A percentile compares a stretch with the other conserved stretches of the same genome.
phyloP scores from a whole-genome alignment of 2,113 vertebrate genomes.

The Phycodurus eques region DNA sequence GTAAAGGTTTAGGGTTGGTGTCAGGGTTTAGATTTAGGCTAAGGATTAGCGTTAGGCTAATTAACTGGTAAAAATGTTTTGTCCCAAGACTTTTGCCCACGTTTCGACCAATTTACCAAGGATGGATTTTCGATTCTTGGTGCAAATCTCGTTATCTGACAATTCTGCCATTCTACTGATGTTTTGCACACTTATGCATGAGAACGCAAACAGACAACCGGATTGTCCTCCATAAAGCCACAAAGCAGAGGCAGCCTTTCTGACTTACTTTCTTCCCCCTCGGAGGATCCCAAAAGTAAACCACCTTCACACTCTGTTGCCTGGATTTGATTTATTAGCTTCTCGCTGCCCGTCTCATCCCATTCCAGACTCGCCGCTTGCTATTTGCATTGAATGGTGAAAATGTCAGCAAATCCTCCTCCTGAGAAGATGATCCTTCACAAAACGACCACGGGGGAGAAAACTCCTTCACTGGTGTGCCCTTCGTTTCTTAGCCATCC shows the following conservation, averaged over 20 bases:
- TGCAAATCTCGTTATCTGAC: neutral
- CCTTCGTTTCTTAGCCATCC: neutral
- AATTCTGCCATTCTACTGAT: neutral
- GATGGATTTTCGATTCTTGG: neutral
- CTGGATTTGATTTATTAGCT: slow-evolving; percentile 9
- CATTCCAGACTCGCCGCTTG: neutral
- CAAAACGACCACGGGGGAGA: neutral
- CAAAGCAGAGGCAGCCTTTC: neutral
- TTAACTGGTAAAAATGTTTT: neutral
- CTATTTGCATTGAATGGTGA: slow-evolving; percentile 11
- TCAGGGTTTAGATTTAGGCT: neutral
- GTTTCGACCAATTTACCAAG: neutral
- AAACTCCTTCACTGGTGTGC: neutral
- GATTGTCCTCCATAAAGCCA: neutral
- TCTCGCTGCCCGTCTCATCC: neutral
- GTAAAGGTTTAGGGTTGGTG: neutral
- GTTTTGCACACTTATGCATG: neutral
- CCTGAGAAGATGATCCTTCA: slow-evolving; percentile 4
- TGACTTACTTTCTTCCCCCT: neutral
- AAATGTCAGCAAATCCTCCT: slow-evolving; percentile 9
- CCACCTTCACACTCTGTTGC: slow-evolving; percentile 9
- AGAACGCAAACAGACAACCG: slow-evolving; percentile 1
- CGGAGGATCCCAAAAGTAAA: slow-evolving; percentile 6
- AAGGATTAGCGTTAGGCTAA: neutral
- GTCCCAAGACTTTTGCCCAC: neutral